phyloP scores from a whole-genome alignment of 2,797 vertebrate genomes.

The Peromyscus aztecus region DNA sequence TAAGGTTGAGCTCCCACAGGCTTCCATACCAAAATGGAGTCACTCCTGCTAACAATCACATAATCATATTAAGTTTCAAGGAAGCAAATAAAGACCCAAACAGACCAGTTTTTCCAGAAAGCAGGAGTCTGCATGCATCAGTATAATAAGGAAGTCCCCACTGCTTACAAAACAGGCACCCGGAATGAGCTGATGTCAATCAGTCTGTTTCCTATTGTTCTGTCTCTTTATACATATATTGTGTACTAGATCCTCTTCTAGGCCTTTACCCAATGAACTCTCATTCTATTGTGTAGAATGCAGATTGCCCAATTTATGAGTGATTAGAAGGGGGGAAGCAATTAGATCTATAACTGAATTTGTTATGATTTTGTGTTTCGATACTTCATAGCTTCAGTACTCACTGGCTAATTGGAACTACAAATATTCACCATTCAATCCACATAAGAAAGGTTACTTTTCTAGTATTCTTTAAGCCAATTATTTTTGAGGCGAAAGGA shows the following conservation, averaged over 20 bases:
- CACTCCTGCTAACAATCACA: neutral
- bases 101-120: conserved; percentile 27
- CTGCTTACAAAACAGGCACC: neutral
- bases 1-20: neutral
- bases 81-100: neutral
- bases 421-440: conserved; percentile 11
- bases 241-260: neutral
- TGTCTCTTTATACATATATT: neutral
- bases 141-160: neutral
- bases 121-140: neutral
- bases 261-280: neutral
- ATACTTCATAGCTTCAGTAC: neutral
- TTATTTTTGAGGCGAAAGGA: neutral
- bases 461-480: conserved; percentile 49
- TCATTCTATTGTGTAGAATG: neutral
- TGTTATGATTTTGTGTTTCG: neutral
- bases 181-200: neutral
- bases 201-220: neutral
- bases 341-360: neutral
- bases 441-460: conserved; percentile 45
- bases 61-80: neutral
- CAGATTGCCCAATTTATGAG: neutral
- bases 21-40: neutral
- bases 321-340: neutral
- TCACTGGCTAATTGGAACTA: neutral